These are phyloP conservation scores for Pandemis cinnamomeana DNA, from an alignment of 2,888 invertebrate species.

Conservation along the genomic window DNA sequence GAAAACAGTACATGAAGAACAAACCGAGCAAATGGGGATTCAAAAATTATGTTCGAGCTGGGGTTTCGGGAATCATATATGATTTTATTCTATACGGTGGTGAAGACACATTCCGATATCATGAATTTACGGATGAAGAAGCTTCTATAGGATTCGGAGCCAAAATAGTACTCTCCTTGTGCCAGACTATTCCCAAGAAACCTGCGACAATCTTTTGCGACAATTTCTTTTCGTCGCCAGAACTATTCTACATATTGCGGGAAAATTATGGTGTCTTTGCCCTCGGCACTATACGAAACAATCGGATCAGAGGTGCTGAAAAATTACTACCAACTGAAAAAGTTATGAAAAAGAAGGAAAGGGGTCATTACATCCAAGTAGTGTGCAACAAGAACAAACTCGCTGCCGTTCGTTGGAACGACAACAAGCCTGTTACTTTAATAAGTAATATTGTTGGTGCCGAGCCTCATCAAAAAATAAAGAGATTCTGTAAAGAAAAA, in stretches of 20 bases:
- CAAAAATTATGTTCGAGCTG: constrained; percentile 57
- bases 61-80: constrained; percentile 58
- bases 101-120: constrained; percentile 51
- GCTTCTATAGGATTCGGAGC: constrained; percentile 55
- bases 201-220: constrained; percentile 22
- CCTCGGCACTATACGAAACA: constrained; percentile 7
- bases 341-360: constrained; percentile 24
- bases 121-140: constrained; percentile 49
- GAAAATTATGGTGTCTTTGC: constrained; percentile 16
- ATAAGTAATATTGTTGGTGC: constrained; percentile 16
- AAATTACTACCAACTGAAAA: constrained; percentile 17
- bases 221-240: constrained; percentile 22
- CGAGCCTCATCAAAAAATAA: constrained; percentile 38
- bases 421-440: constrained; percentile 32
- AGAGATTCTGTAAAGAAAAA: not conserved
- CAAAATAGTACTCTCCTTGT: constrained; percentile 51
- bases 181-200: constrained; percentile 42
- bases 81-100: constrained; percentile 58
- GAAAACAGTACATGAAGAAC: constrained; percentile 53
- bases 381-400: constrained; percentile 29
- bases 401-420: constrained; percentile 13
- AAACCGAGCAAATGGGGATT: constrained; percentile 61
- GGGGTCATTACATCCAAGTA: constrained; percentile 22
- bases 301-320: constrained; percentile 19
- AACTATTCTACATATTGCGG: constrained; percentile 7